These are phyloP conservation scores for Tetrapedia diversipes DNA, from an alignment of 2,888 invertebrate species.

Conservation along the genomic window DNA sequence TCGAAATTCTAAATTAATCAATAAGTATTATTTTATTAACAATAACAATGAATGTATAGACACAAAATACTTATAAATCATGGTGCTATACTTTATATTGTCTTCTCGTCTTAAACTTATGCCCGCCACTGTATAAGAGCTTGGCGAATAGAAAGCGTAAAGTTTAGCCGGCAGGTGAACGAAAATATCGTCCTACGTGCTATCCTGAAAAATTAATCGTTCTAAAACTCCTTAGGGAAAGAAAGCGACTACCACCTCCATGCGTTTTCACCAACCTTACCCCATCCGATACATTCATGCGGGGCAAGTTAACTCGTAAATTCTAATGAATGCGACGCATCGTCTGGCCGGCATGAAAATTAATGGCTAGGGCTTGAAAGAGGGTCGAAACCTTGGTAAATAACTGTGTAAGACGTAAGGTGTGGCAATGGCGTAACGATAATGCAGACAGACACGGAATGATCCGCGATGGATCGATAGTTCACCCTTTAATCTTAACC, in stretches of 20 bases:
- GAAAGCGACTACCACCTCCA: constrained; percentile 10
- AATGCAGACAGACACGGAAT: constrained; percentile 80
- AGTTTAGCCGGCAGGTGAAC: constrained; percentile 20
- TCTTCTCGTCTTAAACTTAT: too few species aligned
- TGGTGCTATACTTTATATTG: too few species aligned
- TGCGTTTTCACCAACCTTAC: not conserved
- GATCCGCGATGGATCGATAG: constrained; percentile 72
- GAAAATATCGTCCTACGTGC: constrained; percentile 65
- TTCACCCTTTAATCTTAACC: too few species aligned
- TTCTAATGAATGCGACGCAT: constrained; percentile 76
- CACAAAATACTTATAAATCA: too few species aligned
- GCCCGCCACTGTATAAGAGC: constrained; percentile 8
- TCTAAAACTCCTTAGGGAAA: constrained; percentile 48
- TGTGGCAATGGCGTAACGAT: constrained; percentile 61
- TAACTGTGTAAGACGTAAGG: constrained; percentile 41
- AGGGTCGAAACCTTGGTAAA: constrained; percentile 53
- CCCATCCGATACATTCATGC: constrained; percentile 26
- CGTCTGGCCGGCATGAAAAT: constrained; percentile 78
- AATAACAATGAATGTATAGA: too few species aligned
- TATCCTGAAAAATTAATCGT: constrained; percentile 77
- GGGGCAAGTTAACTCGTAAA: constrained; percentile 72
- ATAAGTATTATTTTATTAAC: too few species aligned
- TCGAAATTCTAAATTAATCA: too few species aligned
- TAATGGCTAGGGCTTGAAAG: constrained; percentile 77
- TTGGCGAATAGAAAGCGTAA: constrained; percentile 34